Base-by-base conservation (phyloP, 2,888 invertebrate species). In the Chymomyza fuscimana region DNA sequence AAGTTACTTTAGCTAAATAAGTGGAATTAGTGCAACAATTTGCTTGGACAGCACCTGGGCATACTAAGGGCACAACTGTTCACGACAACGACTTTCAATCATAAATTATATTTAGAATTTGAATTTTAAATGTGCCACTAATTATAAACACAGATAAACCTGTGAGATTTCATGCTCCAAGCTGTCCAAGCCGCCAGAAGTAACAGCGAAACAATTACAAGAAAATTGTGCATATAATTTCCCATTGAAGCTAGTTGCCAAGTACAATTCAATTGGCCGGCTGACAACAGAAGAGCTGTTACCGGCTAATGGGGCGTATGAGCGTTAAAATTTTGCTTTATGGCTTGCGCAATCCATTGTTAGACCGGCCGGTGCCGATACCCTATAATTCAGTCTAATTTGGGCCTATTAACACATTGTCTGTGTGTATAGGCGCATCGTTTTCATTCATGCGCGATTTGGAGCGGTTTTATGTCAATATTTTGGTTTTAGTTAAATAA, bases 121-220 rank as follows among this genome's bases (percentile, higher is more conserved):
- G 88, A 86, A 85, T 85, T 89, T 87, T 77, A 89, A 85, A 85
- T 85, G 74, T 77, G 69, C 68, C 65, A 72, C 78, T 82, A 86
- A 89, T 89, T 86, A 85, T 75, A 76, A 65, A 66, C 61, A 70
- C 73, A 73, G 77, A 69, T 69, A 25, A 80, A 86, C 86, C 83
- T 80, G 83, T 87, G 83, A 83, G 89, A 87, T 85, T 85, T 88
- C 87, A 85, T 88, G 82, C 88, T 32, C 76, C 68, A 72, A 81
- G 81, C 74, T 66, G 77, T 70, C 77, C 66, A 69, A 19, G 19
- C 7, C 58, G 12, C 2, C 40, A 32, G 32, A 7, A 32, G 32
- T 7, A 32, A 32, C 9, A 71, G 63, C 29, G 68, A 73, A 12
- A 67, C 73, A 88, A 83, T 83, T 87, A 80, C 86, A 84, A 87